Evolutionary conservation across 2,888 invertebrate species (phyloP).

Genomic region (Lampropteryx suffumata): DNA sequence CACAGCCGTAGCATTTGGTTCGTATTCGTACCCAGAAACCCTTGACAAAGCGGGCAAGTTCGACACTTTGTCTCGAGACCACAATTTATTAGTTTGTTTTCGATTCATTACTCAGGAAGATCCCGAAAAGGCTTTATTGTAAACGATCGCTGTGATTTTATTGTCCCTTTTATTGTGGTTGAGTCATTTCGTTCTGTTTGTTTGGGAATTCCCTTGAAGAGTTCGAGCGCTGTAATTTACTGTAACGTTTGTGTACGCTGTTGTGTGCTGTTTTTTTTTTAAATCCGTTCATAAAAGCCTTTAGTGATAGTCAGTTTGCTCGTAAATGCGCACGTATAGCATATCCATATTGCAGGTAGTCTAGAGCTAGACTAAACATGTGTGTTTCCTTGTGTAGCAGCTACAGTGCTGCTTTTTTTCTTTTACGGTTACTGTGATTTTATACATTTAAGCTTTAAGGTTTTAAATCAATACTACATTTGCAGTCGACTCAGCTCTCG

Average conservation of each 20-base stretch:
- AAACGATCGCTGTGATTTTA: slow-evolving; percentile 53
- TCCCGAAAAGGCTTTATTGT: slow-evolving; percentile 48
- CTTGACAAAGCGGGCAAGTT: slow-evolving; percentile 37
- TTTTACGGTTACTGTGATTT: slow-evolving; percentile 1
- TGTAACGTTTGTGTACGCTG: slow-evolving; percentile 1
- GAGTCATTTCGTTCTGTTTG: slow-evolving; percentile 29
- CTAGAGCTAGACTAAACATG: no score
- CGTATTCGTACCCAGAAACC: slow-evolving; percentile 38
- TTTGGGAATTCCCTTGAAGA: slow-evolving; percentile 22
- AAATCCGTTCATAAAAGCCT: slow-evolving; percentile 16
- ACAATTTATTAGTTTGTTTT: slow-evolving; percentile 61
- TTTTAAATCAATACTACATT: slow-evolving; percentile 41
- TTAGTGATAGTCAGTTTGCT: slow-evolving; percentile 9
- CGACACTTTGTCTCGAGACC: slow-evolving; percentile 52
- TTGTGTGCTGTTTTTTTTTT: slow-evolving; percentile 1
- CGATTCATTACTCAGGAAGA: slow-evolving; percentile 57
- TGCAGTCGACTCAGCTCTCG: slow-evolving; percentile 24
- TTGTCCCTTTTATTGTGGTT: slow-evolving; percentile 48
- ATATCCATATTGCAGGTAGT: neutral
- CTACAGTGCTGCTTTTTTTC: neutral
- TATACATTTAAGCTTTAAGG: slow-evolving; percentile 10
- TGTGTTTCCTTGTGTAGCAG: neutral
- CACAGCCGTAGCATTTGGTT: slow-evolving; percentile 39
- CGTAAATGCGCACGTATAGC: slow-evolving; percentile 1
- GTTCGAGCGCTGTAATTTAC: slow-evolving; percentile 6